These are phyloP conservation scores for Manacus vitellinus DNA, from an alignment of 2,113 vertebrate genomes.

Conservation along the genomic window DNA sequence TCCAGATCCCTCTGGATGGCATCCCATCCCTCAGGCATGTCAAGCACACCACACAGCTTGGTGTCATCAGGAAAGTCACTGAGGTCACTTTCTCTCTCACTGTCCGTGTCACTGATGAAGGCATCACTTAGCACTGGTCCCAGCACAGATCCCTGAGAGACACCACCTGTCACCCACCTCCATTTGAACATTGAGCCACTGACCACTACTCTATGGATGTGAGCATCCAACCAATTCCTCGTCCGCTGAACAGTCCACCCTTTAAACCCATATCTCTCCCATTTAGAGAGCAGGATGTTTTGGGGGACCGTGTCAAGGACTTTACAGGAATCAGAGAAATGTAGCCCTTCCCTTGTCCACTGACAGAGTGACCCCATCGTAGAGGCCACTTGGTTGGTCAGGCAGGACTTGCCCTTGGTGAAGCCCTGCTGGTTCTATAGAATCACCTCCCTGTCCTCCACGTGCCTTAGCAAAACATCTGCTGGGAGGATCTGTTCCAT, in stretches of 20 bases:
- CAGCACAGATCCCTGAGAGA: neutral
- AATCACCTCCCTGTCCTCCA: neutral
- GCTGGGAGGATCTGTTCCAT: neutral
- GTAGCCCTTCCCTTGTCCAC: neutral
- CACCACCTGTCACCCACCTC: neutral
- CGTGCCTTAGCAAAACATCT: neutral
- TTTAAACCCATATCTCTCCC: neutral
- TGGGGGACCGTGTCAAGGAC: accelerated
- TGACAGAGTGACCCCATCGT: neutral
- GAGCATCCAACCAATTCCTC: neutral
- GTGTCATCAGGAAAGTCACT: neutral
- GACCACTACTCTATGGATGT: neutral
- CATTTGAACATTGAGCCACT: neutral
- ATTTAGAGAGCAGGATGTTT: neutral
- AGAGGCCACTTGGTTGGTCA: neutral
- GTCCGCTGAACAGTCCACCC: neutral
- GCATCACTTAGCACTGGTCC: neutral
- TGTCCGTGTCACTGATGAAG: neutral
- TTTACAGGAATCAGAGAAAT: neutral
- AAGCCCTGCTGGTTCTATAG: neutral
- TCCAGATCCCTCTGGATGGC: neutral
- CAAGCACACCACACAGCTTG: neutral
- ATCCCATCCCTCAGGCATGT: neutral
- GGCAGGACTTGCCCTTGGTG: neutral
- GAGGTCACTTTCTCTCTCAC: neutral